These are phyloP conservation scores for Labeo rohita DNA, from an alignment of 2,113 vertebrate genomes.

Conservation along the genomic window DNA sequence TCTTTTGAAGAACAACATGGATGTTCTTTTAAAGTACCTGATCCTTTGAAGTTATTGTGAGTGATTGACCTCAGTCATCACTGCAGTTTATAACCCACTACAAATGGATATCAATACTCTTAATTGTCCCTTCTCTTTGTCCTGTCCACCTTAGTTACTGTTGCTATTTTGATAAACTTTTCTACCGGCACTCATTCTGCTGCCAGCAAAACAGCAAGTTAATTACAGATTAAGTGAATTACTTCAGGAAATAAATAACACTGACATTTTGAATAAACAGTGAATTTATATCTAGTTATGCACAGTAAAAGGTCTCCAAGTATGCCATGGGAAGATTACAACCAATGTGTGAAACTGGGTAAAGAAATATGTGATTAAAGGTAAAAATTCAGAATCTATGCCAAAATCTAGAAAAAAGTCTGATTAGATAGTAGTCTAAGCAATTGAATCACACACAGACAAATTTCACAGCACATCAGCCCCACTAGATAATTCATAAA, in stretches of 20 bases:
- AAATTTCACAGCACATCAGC: background rate
- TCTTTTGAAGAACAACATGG: background rate
- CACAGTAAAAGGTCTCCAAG: background rate
- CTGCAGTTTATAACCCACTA: background rate
- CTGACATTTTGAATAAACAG: constrained; percentile 24
- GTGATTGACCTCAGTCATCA: background rate
- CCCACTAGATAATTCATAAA: background rate
- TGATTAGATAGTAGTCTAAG: background rate
- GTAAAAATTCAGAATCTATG: background rate
- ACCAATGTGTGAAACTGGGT: background rate
- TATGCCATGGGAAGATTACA: background rate
- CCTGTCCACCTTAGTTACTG: background rate
- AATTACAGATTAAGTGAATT: constrained; percentile 3
- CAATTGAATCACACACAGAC: background rate
- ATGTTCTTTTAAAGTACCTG: background rate
- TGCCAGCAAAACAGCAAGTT: constrained; percentile 5
- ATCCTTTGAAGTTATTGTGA: background rate
- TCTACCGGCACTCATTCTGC: background rate
- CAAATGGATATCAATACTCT: background rate
- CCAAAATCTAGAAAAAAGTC: background rate
- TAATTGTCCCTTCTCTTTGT: background rate
- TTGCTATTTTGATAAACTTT: background rate
- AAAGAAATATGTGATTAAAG: background rate
- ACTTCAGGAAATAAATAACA: constrained; percentile 12
- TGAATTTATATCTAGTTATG: background rate